Evolutionary conservation across 2,113 vertebrate species (phyloP).

Genomic region (Nettapus auritus): DNA sequence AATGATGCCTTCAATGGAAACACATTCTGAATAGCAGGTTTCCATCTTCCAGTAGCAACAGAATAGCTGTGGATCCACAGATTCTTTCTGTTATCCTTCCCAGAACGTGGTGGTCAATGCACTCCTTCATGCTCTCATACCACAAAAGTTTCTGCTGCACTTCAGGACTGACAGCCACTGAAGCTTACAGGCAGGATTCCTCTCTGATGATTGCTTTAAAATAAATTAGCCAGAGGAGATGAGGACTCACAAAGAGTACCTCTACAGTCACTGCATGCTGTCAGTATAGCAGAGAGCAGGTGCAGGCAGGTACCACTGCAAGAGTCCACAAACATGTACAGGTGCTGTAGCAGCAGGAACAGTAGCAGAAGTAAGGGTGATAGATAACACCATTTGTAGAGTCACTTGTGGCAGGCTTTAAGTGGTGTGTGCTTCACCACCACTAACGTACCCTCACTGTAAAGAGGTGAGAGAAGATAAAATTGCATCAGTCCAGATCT

Average conservation of each 20-base stretch:
- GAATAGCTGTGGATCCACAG: neutral
- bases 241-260: neutral
- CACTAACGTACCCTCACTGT: neutral
- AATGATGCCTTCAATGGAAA: neutral
- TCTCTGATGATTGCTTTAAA: neutral
- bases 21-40: neutral
- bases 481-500: neutral
- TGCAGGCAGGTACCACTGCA: fast-evolving
- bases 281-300: neutral
- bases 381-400: neutral
- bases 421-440: neutral
- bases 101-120: neutral
- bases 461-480: neutral
- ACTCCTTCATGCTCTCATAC: neutral
- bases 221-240: neutral
- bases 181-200: neutral
- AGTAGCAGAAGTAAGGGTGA: neutral
- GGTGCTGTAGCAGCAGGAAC: neutral
- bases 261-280: neutral
- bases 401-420: neutral
- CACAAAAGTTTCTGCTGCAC: neutral
- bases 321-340: neutral
- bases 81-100: neutral
- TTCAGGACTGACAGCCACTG: neutral
- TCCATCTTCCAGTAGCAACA: neutral